Evolutionary conservation across 1,140 invertebrate species (phyloP).

Genomic region (Pseudomyrmex pallidus): DNA sequence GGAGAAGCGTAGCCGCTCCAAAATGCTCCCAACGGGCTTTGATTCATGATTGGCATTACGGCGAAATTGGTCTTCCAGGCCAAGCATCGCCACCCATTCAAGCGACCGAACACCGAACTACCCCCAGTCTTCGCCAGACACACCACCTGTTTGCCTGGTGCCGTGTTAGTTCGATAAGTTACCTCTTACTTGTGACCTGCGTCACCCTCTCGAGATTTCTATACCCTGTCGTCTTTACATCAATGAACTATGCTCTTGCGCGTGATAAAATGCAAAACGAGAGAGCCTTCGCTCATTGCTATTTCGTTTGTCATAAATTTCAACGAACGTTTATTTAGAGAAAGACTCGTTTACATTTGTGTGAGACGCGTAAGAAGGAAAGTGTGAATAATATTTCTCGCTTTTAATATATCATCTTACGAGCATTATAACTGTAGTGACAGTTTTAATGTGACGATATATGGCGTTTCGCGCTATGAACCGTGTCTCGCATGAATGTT

Average conservation of each 20-base stretch:
- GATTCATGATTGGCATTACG: conserved; percentile 70
- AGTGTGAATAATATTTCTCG: conserved; percentile 25
- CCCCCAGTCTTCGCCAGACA: conserved; percentile 3
- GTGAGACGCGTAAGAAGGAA: not conserved
- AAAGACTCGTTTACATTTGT: not conserved
- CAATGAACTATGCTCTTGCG: too few relatives aligned
- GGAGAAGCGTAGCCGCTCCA: conserved; percentile 54
- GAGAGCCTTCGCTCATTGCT: not conserved
- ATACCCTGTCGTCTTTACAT: too few relatives aligned
- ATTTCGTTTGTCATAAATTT: not conserved
- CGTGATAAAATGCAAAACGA: too few relatives aligned
- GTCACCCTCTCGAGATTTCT: not conserved
- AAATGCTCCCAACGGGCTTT: conserved; percentile 70
- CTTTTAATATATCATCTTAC: conserved; percentile 14
- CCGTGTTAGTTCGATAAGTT: not conserved
- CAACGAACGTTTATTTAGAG: not conserved
- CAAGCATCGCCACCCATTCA: conserved; percentile 36
- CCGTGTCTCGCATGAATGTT: conserved; percentile 47
- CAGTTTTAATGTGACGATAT: conserved; percentile 41
- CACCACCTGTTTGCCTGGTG: conserved; percentile 21
- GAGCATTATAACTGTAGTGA: conserved; percentile 1
- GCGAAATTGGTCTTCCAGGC: conserved; percentile 72
- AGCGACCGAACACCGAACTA: conserved; percentile 30
- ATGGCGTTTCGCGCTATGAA: conserved; percentile 33
- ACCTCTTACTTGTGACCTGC: conserved; percentile 21